phyloP scores from a whole-genome alignment of 2,888 invertebrate genomes.

The Chymomyza procnemis region DNA sequence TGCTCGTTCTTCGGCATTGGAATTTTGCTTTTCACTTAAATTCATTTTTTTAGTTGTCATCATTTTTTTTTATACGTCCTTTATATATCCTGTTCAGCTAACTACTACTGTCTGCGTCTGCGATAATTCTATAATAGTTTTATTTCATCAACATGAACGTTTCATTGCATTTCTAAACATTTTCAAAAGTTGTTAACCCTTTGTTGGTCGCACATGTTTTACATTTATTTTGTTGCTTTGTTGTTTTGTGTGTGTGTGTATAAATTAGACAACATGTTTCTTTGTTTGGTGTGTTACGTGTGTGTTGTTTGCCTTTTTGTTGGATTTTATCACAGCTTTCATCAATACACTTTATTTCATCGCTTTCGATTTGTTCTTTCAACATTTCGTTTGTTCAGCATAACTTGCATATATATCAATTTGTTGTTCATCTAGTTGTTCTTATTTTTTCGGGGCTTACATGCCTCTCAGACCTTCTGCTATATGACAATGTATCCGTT shows the following conservation, averaged over 20 bases:
- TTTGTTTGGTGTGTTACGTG: not conserved
- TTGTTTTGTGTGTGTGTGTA: constrained; percentile 36
- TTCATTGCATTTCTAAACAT: constrained; percentile 16
- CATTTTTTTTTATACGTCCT: constrained; percentile 13
- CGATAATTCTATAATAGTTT: constrained; percentile 20
- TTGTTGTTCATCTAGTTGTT: constrained; percentile 38
- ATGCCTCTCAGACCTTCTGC: not conserved
- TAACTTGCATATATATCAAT: constrained; percentile 65
- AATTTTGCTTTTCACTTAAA: not conserved
- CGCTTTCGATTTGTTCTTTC: not conserved
- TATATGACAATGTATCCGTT: constrained; percentile 17
- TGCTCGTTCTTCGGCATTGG: not conserved
- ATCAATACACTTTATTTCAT: constrained; percentile 43
- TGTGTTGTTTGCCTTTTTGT: constrained; percentile 44
- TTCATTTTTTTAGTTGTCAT: constrained; percentile 19
- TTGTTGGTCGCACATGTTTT: constrained; percentile 69
- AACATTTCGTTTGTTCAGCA: constrained; percentile 52
- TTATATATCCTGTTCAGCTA: constrained; percentile 45
- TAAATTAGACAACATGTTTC: constrained; percentile 26
- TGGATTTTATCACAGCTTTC: constrained; percentile 65
- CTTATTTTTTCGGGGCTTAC: constrained; percentile 41
- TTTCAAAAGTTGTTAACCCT: constrained; percentile 66
- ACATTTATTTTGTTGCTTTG: constrained; percentile 43
- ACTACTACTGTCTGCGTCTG: constrained; percentile 29
- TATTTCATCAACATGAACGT: constrained; percentile 1